Evolutionary conservation across 2,113 vertebrate genomes (phyloP).

Genomic region (Neolamprologus sp.): DNA sequence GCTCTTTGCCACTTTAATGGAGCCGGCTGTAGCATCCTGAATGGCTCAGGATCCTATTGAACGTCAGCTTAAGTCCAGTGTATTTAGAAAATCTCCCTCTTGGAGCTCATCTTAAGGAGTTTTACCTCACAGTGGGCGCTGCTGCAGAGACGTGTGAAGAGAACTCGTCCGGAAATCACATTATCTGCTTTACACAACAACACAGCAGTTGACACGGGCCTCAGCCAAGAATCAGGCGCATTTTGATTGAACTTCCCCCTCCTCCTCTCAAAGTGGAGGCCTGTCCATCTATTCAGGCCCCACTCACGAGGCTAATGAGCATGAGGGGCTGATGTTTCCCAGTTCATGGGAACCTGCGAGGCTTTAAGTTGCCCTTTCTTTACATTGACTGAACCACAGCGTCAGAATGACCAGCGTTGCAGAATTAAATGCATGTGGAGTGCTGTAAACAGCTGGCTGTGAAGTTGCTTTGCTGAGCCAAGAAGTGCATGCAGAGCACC

Average conservation of each 20-base stretch:
- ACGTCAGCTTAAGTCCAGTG: not conserved
- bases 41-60: not conserved
- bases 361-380: constrained; percentile 35
- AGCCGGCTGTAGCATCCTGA: not conserved
- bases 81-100: constrained; percentile 14
- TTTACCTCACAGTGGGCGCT: not conserved
- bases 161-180: constrained; percentile 50
- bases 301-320: constrained; percentile 24
- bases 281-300: constrained; percentile 33
- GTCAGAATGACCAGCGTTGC: constrained; percentile 53
- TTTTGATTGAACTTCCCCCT: constrained; percentile 2
- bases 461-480: not conserved
- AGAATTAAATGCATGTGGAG: constrained; percentile 49
- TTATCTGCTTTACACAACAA: constrained; percentile 51
- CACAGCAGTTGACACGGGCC: constrained; percentile 21
- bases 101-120: constrained; percentile 25
- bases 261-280: not conserved
- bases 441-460: constrained; percentile 32
- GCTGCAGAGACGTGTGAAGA: constrained; percentile 1
- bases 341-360: constrained; percentile 44
- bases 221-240: constrained; percentile 18
- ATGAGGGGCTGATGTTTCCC: constrained; percentile 49
- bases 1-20: not conserved
- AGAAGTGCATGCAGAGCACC: not conserved
- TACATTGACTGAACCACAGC: constrained; percentile 30